phyloP scores from a whole-genome alignment of 2,113 vertebrate genomes.

The Grantiella picta region DNA sequence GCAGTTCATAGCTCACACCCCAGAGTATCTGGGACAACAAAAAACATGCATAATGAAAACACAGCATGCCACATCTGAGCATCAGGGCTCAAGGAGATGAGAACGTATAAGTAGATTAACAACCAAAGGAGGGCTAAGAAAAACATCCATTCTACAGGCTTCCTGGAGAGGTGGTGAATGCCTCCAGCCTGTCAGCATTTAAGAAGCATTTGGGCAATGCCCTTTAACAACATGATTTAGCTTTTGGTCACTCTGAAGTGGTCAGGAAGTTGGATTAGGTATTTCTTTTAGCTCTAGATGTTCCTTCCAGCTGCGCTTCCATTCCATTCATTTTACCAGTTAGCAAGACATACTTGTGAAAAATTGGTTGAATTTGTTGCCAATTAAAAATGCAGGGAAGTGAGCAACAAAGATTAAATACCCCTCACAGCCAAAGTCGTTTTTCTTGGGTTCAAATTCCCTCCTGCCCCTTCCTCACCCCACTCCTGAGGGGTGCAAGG shows the following conservation, averaged over 20 bases:
- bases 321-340: neutral
- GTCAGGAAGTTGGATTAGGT: neutral
- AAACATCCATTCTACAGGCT: neutral
- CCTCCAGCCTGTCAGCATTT: neutral
- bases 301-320: neutral
- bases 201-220: neutral
- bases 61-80: neutral
- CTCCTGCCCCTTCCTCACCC: neutral
- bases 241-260: neutral
- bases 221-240: neutral
- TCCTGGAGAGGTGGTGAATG: neutral
- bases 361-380: neutral
- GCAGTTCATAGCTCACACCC: neutral
- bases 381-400: neutral
- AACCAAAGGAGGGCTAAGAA: neutral
- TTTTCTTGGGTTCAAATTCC: neutral
- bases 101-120: neutral
- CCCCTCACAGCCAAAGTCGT: neutral
- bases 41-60: accelerated
- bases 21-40: neutral
- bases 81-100: neutral
- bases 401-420: neutral
- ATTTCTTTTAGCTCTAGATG: neutral
- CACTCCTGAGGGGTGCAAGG: accelerated
- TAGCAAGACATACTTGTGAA: neutral